Evolutionary conservation across 2,888 invertebrate species (phyloP), one percentile per base, ranked within the genome.

Genomic region (Dolomedes plantarius): DNA sequence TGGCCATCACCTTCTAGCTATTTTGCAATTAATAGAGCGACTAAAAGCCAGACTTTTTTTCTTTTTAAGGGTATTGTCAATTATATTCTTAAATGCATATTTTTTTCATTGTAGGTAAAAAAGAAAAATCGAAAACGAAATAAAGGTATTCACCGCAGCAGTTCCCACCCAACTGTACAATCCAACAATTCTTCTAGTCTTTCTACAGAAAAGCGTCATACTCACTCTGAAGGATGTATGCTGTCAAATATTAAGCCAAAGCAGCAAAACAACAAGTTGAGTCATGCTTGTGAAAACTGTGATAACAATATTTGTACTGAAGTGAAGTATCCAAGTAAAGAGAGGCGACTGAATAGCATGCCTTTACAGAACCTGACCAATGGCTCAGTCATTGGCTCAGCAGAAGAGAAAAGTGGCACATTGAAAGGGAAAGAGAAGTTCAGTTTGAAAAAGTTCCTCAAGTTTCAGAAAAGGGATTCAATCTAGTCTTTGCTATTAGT

Each of bases 381-480:
- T 64, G 87, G 87, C 31, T 19, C 65, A 32, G 56, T 31, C 11
- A 77, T 32, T 69, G 9, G 23, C 46, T 50, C 69, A 62, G 32
- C 19, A 39, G n/a, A 65, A 41, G 64, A 75, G n/a, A 50, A 28
- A n/a, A 0, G 36, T 28, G 27, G 71, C 64, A 56, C 29, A 3
- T 29, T 46, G 28, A 81, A 76, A 39, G 74, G 62, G n/a, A 79
- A 56, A 28, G 81, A 82, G 13, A 87, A 56, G 41, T 87, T 87
- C 39, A 83, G 87, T 67, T 76, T 87, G 39, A 83, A 65, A 71
- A 87, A 87, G 62, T 79, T 87, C 41, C 50, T 87, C 32, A 83
- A 72, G 36, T 76, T 87, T 50, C 79, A 79, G 39, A 87, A 78
- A 72, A 83, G 81, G 62, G 83, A 87, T 75, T 87, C 82, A 41